Evolutionary conservation across 2,113 vertebrate genomes (phyloP), one percentile per base, ranked within the genome.

Genomic region (Asarcornis scutulata): DNA sequence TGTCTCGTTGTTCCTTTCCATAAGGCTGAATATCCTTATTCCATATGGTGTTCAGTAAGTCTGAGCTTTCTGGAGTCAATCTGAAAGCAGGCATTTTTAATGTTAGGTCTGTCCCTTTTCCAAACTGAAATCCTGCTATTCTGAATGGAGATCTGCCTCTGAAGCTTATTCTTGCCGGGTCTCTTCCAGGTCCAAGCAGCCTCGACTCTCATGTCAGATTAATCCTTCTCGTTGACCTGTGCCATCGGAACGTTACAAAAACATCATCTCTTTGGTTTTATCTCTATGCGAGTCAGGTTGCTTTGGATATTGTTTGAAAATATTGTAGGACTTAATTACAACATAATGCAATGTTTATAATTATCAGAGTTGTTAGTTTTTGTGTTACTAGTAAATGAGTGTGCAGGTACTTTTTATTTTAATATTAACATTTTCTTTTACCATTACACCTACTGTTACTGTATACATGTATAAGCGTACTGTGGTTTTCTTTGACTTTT

Each of bases 21-120:
- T 90, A 86, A 93, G 88, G 76, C 76, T 78, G 73, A 95, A 68
- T 86, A 40, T 94, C 73, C 79, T 44, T 53, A 75, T 88, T 91
- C 92, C 58, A 55, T 78, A 75, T 88, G 73, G 83, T 1, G 2
- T 75, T 93, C 83, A 72, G 53, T 58, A 88, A 90, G 63, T 68
- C 69, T 92, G 46, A 78, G 78, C 18, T 90, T 87, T 36, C 69
- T 44, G 22, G 67, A 78, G 86, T 67, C 40, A 40, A 40, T 60
- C 77, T 59, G 74, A 67, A 95, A 91, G 15, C 22, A 20, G 74
- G 18, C 34, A 38, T 63, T 95, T 92, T 95, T 89, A 59, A 75
- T 68, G 48, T 52, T 93, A 78, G 42, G 38, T 82, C 69, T 95
- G 69, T 79, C 64, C 72, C 34, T 34, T 86, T 91, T 84, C 46